Conservation (phyloP, 2,888 invertebrate species). For the Margaritifera margaritifera region DNA sequence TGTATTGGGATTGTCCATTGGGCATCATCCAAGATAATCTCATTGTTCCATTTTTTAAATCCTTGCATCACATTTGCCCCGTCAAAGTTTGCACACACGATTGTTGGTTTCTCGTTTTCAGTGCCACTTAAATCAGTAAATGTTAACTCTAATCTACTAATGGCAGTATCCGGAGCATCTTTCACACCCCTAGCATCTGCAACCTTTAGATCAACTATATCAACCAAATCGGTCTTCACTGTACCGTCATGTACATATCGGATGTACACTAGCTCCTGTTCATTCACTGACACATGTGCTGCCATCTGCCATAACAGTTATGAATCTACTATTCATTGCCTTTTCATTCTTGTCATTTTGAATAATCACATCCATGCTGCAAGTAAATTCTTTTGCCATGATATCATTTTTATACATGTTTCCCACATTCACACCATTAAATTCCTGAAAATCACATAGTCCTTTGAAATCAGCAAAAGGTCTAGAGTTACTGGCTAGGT, state of each 20-base stretch:
- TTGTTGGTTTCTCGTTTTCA: too few species aligned
- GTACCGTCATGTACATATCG: background rate
- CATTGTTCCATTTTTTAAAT: too few species aligned
- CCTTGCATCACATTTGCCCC: constrained; percentile 8
- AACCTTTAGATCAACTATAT: background rate
- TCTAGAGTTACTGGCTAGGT: too few species aligned
- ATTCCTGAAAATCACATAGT: too few species aligned
- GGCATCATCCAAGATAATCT: background rate
- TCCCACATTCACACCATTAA: too few species aligned
- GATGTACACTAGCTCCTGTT: constrained; percentile 8
- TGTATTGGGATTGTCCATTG: constrained; percentile 1
- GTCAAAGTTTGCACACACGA: constrained; percentile 3
- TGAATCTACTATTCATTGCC: background rate
- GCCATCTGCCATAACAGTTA: constrained; percentile 2
- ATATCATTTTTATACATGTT: too few species aligned
- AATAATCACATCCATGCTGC: too few species aligned
- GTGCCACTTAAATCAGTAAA: background rate
- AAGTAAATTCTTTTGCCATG: too few species aligned
- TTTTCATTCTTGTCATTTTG: too few species aligned
- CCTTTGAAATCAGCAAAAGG: too few species aligned
- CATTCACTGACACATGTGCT: constrained; percentile 2
- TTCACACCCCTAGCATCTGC: background rate
- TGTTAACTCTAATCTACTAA: background rate
- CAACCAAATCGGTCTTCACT: too few species aligned
- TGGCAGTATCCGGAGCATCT: background rate